Percentiles rank a stretch among this genome's conserved stretches.
Evolutionary conservation across 2,113 vertebrate genomes (phyloP).

Genomic region (Dryoscopus gambensis): DNA sequence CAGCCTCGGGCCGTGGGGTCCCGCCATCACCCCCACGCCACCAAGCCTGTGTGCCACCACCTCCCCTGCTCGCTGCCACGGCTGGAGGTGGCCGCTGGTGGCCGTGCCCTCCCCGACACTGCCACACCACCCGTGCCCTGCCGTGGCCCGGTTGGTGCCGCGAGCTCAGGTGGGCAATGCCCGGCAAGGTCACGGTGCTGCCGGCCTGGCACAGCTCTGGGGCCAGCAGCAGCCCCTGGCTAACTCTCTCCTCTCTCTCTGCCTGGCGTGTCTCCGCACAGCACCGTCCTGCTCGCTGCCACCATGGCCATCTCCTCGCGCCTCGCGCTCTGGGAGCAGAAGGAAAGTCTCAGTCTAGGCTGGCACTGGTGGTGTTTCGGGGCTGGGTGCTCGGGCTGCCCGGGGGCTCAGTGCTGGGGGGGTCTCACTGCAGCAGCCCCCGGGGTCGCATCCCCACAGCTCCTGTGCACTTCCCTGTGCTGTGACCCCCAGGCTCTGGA

Average conservation of each 20-base stretch:
- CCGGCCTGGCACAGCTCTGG: not conserved
- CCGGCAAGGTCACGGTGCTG: not conserved
- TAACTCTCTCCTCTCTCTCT: constrained; percentile 38
- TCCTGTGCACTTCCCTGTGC: rapidly evolving
- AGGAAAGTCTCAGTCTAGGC: constrained; percentile 79
- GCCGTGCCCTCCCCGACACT: not conserved
- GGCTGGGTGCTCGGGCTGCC: not conserved
- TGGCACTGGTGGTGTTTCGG: not conserved
- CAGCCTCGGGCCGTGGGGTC: not conserved
- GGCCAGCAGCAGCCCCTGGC: not conserved
- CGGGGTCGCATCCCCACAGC: rapidly evolving
- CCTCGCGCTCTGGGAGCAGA: constrained; percentile 95
- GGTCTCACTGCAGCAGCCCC: not conserved
- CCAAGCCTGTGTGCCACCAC: not conserved
- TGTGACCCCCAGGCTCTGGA: rapidly evolving
- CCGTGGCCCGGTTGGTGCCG: rapidly evolving
- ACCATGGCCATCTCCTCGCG: constrained; percentile 94
- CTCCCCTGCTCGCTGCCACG: not conserved
- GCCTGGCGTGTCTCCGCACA: not conserved
- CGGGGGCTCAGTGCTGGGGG: not conserved
- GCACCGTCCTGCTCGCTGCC: not conserved
- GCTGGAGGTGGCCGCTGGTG: not conserved
- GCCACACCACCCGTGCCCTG: rapidly evolving
- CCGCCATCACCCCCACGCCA: not conserved
- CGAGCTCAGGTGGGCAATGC: not conserved